Evolutionary conservation across 1,140 invertebrate species (phyloP), one percentile per base, ranked within the genome.

Genomic region (Gonatopus flavifemur): DNA sequence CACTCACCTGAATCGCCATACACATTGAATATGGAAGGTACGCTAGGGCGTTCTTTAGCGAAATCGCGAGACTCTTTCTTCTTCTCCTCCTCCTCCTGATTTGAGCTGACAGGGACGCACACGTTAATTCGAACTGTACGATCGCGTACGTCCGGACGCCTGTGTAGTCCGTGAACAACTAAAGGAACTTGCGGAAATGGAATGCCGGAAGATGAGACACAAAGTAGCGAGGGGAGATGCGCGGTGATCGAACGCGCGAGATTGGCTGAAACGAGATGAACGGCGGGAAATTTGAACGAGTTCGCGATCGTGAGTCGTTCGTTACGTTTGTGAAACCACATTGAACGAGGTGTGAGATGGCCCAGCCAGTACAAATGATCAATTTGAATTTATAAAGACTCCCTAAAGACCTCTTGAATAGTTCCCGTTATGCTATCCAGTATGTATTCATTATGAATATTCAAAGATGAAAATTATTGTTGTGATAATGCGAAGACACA

Each of bases 1-100:
- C 32, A 80, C 80, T 77, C 62, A 82, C 81, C 80, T 77, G 78
- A 80, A 78, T 81, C 80, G 79, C 81, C 81, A 82, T 82, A 82
- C 81, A 82, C 81, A 82, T 82, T 82, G 81, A 82, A 82, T 81
- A 81, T 71, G 72, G 72, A 77, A 76, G 67, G 59, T 66, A 78
- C 76, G 75, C 64, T 71, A 61, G 66, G 71, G 68, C 60, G 70
- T 70, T 69, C 62, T 72, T 70, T 72, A 58, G 60, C 61, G 61
- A 76, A 73, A 76, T 62, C 63, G 66, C 65, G 55, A n/a, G n/a
- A 62, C 67, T 64, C 59, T 62, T 59, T 65, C n/a, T n/a, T n/a
- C n/a, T n/a, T n/a, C n/a, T n/a, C n/a, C n/a, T n/a, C n/a, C n/a
- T n/a, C n/a, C n/a, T n/a, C n/a, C n/a, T n/a, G n/a, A n/a, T n/a